phyloP scores from a whole-genome alignment of 2,888 invertebrate species.

The Andrena marginata region DNA sequence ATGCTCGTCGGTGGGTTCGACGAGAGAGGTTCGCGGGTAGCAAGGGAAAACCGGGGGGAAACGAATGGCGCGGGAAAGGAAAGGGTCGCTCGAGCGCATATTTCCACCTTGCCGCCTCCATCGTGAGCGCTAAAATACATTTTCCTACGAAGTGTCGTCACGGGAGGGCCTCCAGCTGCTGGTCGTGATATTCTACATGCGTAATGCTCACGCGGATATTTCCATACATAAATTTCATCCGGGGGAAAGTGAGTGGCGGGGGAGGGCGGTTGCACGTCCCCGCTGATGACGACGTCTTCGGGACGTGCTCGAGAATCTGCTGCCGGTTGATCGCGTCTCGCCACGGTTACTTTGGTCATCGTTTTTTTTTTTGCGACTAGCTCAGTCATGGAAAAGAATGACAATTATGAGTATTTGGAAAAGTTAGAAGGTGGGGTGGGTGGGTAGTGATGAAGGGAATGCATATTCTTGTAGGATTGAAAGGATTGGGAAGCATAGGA shows the following conservation, averaged over 20 bases:
- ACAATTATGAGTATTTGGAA: no score
- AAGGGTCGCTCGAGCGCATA: constrained; percentile 75
- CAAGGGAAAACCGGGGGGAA: constrained; percentile 32
- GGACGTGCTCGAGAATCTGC: constrained; percentile 40
- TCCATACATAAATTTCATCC: constrained; percentile 82
- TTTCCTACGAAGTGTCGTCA: constrained; percentile 78
- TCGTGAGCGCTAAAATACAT: constrained; percentile 77
- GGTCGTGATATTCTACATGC: constrained; percentile 81
- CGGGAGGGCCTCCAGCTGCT: constrained; percentile 78
- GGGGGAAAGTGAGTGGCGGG: constrained; percentile 56
- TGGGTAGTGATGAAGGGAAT: no score
- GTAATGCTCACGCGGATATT: constrained; percentile 81
- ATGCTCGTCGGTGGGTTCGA: constrained; percentile 35
- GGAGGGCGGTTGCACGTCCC: constrained; percentile 48
- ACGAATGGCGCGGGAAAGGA: constrained; percentile 55
- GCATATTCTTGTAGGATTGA: no score
- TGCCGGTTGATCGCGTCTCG: constrained; percentile 33
- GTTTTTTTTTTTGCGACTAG: not conserved
- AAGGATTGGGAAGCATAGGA: no score
- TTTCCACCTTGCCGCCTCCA: constrained; percentile 75
- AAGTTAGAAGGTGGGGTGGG: no score
- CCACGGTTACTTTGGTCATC: constrained; percentile 14
- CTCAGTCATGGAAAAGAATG: no score
- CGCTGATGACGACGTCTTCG: constrained; percentile 56
- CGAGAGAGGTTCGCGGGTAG: constrained; percentile 30